phyloP scores from a whole-genome alignment of 2,888 invertebrate species.

The Drosophila parthenogenetica region DNA sequence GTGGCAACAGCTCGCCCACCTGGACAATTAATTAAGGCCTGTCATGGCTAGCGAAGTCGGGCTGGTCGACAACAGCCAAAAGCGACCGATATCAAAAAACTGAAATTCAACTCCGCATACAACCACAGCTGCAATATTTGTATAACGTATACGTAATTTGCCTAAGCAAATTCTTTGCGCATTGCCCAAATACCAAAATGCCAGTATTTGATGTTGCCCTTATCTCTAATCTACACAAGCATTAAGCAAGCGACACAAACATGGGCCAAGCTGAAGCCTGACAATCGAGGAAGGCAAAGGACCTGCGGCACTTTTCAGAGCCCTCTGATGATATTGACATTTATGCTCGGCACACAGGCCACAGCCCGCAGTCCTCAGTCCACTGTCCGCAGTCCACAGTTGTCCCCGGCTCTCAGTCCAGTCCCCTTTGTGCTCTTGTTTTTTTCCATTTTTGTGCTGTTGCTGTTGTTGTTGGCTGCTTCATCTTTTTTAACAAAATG shows the following conservation, averaged over 20 bases:
- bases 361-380: conserved; percentile 11
- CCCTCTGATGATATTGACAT: conserved; percentile 73
- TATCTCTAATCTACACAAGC: conserved; percentile 76
- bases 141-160: conserved; percentile 58
- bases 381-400: background rate
- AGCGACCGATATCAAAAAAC: conserved; percentile 60
- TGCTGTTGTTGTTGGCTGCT: conserved; percentile 40
- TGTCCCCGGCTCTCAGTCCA: conserved; percentile 2
- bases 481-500: conserved; percentile 40
- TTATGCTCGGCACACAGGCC: conserved; percentile 65
- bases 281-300: conserved; percentile 50
- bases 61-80: conserved; percentile 2
- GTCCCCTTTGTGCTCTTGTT: background rate
- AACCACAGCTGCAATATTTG: conserved; percentile 54
- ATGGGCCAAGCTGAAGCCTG: conserved; percentile 39
- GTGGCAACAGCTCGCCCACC: conserved; percentile 34
- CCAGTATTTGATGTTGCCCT: conserved; percentile 66
- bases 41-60: conserved; percentile 14
- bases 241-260: conserved; percentile 67
- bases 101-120: conserved; percentile 17
- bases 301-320: conserved; percentile 54
- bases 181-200: conserved; percentile 41
- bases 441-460: conserved; percentile 7
- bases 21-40: conserved; percentile 63
- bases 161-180: conserved; percentile 50